Evolutionary conservation across 2,797 vertebrate genomes (phyloP).

Genomic region (Oreortyx pictus): DNA sequence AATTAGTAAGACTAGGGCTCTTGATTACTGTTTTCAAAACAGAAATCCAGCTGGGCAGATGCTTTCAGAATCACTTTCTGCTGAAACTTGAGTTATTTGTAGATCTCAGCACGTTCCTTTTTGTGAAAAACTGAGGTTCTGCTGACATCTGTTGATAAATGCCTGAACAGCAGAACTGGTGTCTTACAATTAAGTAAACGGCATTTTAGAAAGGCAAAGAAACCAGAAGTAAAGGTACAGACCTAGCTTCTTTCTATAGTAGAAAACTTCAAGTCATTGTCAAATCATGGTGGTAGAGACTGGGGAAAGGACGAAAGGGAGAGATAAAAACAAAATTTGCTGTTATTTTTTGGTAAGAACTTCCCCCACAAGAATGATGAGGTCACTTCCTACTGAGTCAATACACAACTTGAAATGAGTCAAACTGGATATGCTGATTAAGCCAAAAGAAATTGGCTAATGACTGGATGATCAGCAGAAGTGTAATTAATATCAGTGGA

Average conservation of each 20-base stretch:
- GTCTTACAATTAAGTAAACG: background rate
- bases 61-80: background rate
- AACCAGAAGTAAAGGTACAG: background rate
- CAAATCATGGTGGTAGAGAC: background rate
- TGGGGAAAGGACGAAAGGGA: background rate
- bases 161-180: constrained; percentile 33
- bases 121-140: constrained; percentile 60
- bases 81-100: background rate
- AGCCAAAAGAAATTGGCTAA: constrained; percentile 57
- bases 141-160: constrained; percentile 79
- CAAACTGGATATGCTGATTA: constrained; percentile 60
- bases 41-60: background rate
- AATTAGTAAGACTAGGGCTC: background rate
- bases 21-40: background rate
- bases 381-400: constrained; percentile 67
- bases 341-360: constrained; percentile 19
- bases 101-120: background rate
- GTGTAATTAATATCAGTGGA: constrained; percentile 52
- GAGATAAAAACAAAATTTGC: constrained; percentile 32
- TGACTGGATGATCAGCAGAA: constrained; percentile 47
- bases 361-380: constrained; percentile 31
- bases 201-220: background rate
- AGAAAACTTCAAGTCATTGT: background rate
- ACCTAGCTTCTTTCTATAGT: background rate
- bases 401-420: constrained; percentile 35